phyloP scores from a whole-genome alignment of 92 coral and sea anemone genomes.

The Epizoanthus scotinus region DNA sequence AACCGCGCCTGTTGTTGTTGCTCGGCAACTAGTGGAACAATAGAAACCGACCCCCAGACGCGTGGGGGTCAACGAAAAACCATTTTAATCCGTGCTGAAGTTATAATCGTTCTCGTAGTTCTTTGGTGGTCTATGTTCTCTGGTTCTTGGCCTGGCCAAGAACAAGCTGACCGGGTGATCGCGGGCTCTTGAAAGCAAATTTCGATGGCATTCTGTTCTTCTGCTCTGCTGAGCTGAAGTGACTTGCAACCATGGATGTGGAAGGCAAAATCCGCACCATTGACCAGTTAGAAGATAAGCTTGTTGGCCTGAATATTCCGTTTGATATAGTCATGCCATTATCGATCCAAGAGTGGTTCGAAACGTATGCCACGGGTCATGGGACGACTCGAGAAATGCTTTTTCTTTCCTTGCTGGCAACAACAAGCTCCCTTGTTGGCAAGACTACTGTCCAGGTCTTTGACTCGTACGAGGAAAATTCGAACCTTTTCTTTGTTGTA shows the following conservation, averaged over 20 bases:
- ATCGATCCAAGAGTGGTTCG: constrained; percentile 13
- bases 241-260: constrained; percentile 1
- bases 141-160: constrained; percentile 1
- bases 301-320: not conserved
- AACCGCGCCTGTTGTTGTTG: too few relatives aligned
- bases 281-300: constrained; percentile 7
- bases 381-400: constrained; percentile 7
- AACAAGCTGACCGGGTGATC: constrained; percentile 14
- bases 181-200: constrained; percentile 2
- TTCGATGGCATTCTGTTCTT: not conserved
- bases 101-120: constrained; percentile 20
- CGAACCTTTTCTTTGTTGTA: constrained; percentile 23
- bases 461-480: constrained; percentile 12
- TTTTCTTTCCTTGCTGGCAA: constrained; percentile 21
- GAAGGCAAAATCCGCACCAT: constrained; percentile 17
- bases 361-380: constrained; percentile 15
- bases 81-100: too few relatives aligned
- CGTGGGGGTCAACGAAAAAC: too few relatives aligned
- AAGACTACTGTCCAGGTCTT: constrained; percentile 30
- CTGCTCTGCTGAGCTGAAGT: not conserved
- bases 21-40: too few relatives aligned
- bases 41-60: too few relatives aligned
- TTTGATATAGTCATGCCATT: constrained; percentile 10
- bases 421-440: constrained; percentile 23
- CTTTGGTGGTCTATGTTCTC: not conserved